phyloP scores from a whole-genome alignment of 2,888 invertebrate genomes.

The Euzophera pinguis region DNA sequence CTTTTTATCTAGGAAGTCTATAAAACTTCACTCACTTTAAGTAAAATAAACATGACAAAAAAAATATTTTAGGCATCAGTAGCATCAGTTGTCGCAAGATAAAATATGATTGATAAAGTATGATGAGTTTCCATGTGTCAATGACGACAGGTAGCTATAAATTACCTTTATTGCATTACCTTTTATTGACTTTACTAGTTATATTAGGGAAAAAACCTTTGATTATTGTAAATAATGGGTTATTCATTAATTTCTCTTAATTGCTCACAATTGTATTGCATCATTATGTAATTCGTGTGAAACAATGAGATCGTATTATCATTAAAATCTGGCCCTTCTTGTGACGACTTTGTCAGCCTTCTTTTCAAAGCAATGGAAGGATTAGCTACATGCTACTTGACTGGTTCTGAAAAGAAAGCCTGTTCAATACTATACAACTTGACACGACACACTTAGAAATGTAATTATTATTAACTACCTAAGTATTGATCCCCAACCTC shows the following conservation, averaged over 20 bases:
- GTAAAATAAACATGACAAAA: no score
- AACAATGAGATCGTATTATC: background rate
- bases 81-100: background rate
- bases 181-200: background rate
- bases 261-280: background rate
- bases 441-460: no score
- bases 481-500: no score
- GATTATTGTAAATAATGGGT: background rate
- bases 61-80: no score
- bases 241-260: background rate
- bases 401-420: no score
- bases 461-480: no score
- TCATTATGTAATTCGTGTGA: background rate
- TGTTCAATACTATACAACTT: no score
- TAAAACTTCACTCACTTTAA: no score
- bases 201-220: background rate
- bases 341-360: background rate
- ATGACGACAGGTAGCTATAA: background rate
- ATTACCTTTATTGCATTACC: background rate
- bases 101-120: background rate
- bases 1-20: no score
- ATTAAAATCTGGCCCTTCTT: slow-evolving; percentile 1
- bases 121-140: background rate
- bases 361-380: background rate
- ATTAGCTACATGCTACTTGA: no score